Percentiles rank a stretch among this genome's conserved stretches.
These are phyloP conservation scores for Odontomachus brunneus DNA, from an alignment of 1,140 invertebrate species.

Conservation along the genomic window DNA sequence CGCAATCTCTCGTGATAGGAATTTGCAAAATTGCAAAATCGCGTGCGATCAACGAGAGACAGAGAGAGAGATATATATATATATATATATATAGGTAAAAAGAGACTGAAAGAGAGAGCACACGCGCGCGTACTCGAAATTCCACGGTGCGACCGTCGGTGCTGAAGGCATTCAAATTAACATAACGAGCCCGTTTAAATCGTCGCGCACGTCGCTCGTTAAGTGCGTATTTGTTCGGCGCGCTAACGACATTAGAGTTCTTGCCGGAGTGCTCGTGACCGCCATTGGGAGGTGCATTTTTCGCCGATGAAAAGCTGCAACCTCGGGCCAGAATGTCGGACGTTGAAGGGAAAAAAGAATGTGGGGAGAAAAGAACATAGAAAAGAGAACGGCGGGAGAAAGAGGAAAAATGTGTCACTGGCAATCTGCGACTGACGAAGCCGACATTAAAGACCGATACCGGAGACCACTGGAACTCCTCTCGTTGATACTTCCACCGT, in stretches of 20 bases:
- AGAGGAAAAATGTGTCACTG: constrained; percentile 38
- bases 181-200: constrained; percentile 29
- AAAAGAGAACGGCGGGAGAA: background rate
- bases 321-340: constrained; percentile 42
- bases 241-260: constrained; percentile 43
- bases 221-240: constrained; percentile 44
- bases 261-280: constrained; percentile 31
- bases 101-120: too few relatives aligned
- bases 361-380: background rate
- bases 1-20: background rate
- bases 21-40: constrained; percentile 3
- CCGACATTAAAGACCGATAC: constrained; percentile 37
- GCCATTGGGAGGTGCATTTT: constrained; percentile 40
- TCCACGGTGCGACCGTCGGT: background rate
- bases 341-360: constrained; percentile 9
- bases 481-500: background rate
- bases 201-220: constrained; percentile 39
- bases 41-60: background rate
- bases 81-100: too few relatives aligned
- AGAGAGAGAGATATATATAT: too few relatives aligned
- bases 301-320: constrained; percentile 52
- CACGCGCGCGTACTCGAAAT: too few relatives aligned
- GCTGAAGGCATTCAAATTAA: constrained; percentile 15
- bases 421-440: constrained; percentile 55
- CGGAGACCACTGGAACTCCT: background rate